Percentiles rank a stretch among this genome's conserved stretches.
Conservation (phyloP, 2,888 invertebrate species). For the Hesperia comma region DNA sequence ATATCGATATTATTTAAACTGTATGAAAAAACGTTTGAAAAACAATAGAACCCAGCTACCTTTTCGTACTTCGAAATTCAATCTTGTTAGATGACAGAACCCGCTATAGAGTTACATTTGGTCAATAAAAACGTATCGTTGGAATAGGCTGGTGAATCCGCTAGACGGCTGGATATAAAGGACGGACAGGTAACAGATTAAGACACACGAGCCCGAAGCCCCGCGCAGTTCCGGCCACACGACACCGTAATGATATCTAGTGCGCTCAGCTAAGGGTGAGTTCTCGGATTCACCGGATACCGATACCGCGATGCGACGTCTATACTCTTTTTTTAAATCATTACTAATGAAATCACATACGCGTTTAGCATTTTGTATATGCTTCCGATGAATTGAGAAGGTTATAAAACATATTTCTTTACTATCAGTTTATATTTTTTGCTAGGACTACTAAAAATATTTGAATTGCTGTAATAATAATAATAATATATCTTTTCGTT, state of each 20-base stretch:
- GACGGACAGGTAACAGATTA: slow-evolving; percentile 58
- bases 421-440: too few relatives aligned
- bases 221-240: slow-evolving; percentile 68
- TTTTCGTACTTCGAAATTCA: slow-evolving; percentile 9
- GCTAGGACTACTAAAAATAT: too few relatives aligned
- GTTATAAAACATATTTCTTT: too few relatives aligned
- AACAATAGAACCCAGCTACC: neutral
- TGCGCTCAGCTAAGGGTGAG: slow-evolving; percentile 32
- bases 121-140: slow-evolving; percentile 24
- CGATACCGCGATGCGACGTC: neutral
- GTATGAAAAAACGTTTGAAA: too few relatives aligned
- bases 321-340: neutral
- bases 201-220: slow-evolving; percentile 73
- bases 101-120: slow-evolving; percentile 20
- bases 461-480: too few relatives aligned
- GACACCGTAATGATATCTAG: slow-evolving; percentile 53
- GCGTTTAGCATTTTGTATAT: too few relatives aligned
- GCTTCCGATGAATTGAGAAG: too few relatives aligned
- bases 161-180: slow-evolving; percentile 40
- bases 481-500: too few relatives aligned
- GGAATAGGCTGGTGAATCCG: slow-evolving; percentile 25
- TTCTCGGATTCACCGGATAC: slow-evolving; percentile 10
- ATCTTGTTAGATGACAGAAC: slow-evolving; percentile 7
- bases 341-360: too few relatives aligned
- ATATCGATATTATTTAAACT: too few relatives aligned